Evolutionary conservation across 2,888 invertebrate genomes (phyloP).

Genomic region (Lordiphosa andalusiaca): DNA sequence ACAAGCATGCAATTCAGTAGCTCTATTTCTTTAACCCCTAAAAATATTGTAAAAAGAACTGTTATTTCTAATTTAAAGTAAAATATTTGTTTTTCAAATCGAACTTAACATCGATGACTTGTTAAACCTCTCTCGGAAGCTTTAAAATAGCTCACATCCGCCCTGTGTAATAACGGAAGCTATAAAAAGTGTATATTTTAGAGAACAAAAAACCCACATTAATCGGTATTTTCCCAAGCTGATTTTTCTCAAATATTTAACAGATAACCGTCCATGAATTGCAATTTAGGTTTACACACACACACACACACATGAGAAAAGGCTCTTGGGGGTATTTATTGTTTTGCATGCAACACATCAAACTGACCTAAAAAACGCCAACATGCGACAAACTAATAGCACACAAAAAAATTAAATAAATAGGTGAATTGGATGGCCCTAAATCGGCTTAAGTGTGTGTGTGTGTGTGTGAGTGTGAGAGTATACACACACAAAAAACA

Average conservation of each 20-base stretch:
- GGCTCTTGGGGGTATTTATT: background rate
- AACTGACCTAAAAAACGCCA: conserved; percentile 56
- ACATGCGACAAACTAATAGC: conserved; percentile 55
- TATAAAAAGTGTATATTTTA: conserved; percentile 6
- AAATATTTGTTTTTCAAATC: too few species aligned
- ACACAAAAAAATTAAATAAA: conserved; percentile 61
- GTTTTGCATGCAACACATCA: conserved; percentile 33
- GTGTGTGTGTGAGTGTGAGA: conserved; percentile 3
- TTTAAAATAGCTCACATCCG: too few species aligned
- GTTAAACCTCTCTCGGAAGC: too few species aligned
- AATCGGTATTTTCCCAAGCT: conserved; percentile 5
- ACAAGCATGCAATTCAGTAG: too few species aligned
- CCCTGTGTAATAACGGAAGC: too few species aligned
- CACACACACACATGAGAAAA: conserved; percentile 10
- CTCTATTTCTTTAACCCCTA: too few species aligned
- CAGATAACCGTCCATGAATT: conserved; percentile 43
- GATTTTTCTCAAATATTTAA: conserved; percentile 24
- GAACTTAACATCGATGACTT: too few species aligned
- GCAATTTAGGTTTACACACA: conserved; percentile 16
- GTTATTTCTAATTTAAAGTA: too few species aligned
- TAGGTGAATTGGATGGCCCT: conserved; percentile 55
- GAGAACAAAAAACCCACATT: conserved; percentile 3
- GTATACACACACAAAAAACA: conserved; percentile 6
- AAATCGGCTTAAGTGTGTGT: conserved; percentile 22
- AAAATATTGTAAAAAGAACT: too few species aligned